Evolutionary conservation across 2,888 invertebrate species (phyloP).

Genomic region (Brassicogethes aeneus): DNA sequence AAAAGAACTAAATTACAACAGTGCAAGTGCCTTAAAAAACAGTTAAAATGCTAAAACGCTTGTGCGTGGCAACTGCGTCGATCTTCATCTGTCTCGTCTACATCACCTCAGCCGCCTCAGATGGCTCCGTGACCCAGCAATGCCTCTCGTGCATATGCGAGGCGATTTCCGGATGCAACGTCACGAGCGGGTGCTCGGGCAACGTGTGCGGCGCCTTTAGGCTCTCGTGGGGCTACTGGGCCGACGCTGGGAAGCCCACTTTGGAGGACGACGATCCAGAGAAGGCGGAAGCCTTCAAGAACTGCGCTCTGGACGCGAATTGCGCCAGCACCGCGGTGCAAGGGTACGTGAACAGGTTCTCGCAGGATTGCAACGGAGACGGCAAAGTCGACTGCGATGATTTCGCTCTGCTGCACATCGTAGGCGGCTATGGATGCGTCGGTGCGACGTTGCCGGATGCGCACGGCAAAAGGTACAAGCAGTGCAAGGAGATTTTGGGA

Average conservation of each 20-base stretch:
- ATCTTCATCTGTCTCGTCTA: background rate
- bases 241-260: slow-evolving; percentile 60
- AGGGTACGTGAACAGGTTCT: slow-evolving; percentile 64
- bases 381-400: slow-evolving; percentile 64
- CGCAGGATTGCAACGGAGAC: slow-evolving; percentile 66
- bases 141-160: slow-evolving; percentile 71
- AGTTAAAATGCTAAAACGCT: background rate
- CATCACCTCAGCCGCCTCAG: background rate
- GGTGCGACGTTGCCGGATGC: slow-evolving; percentile 45
- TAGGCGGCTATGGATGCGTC: slow-evolving; percentile 60
- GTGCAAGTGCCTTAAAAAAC: too few relatives aligned
- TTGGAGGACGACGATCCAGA: slow-evolving; percentile 44
- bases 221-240: slow-evolving; percentile 76
- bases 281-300: slow-evolving; percentile 48
- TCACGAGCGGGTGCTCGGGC: slow-evolving; percentile 47
- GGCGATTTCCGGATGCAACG: slow-evolving; percentile 60
- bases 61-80: background rate
- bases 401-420: slow-evolving; percentile 65
- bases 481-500: slow-evolving; percentile 43
- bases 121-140: background rate
- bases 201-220: slow-evolving; percentile 67
- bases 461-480: slow-evolving; percentile 49
- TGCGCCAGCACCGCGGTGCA: slow-evolving; percentile 63
- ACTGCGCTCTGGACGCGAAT: slow-evolving; percentile 59
- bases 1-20: too few relatives aligned